phyloP scores from a whole-genome alignment of 2,113 vertebrate genomes.

The Himantopus leucocephalus region DNA sequence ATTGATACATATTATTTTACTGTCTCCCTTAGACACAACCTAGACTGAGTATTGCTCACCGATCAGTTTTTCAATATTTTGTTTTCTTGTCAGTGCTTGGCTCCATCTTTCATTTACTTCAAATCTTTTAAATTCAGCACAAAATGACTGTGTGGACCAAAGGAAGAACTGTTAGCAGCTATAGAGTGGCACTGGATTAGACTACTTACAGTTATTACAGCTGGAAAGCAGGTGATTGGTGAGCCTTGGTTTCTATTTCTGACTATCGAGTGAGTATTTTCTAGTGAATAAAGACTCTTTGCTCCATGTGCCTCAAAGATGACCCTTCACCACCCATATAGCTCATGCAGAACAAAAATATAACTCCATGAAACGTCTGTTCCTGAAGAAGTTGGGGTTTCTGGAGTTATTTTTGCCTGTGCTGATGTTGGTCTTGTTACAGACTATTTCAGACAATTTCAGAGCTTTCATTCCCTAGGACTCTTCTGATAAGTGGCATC shows the following conservation, averaged over 20 bases:
- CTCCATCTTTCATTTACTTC: constrained; percentile 5
- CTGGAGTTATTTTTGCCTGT: not conserved
- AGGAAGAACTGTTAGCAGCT: constrained; percentile 5
- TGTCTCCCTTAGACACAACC: not conserved
- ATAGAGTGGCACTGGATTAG: not conserved
- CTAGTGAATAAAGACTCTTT: not conserved
- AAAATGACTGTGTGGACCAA: not conserved
- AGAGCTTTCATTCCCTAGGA: not conserved
- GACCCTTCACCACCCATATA: not conserved
- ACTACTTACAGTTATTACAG: constrained; percentile 1
- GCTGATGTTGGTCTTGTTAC: not conserved
- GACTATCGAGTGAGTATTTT: not conserved
- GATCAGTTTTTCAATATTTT: not conserved
- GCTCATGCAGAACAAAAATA: not conserved
- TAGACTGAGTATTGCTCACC: not conserved
- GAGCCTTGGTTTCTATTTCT: constrained; percentile 7
- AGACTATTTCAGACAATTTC: not conserved
- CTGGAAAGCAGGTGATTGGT: constrained; percentile 11
- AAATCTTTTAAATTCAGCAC: not conserved
- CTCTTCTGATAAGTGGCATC: not conserved
- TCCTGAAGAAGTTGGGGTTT: not conserved
- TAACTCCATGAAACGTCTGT: not conserved
- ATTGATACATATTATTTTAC: not conserved
- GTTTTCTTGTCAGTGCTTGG: not conserved
- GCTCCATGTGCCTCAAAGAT: not conserved